Evolutionary conservation across 2,113 vertebrate species (phyloP).

Genomic region (Gambusia holbrooki): DNA sequence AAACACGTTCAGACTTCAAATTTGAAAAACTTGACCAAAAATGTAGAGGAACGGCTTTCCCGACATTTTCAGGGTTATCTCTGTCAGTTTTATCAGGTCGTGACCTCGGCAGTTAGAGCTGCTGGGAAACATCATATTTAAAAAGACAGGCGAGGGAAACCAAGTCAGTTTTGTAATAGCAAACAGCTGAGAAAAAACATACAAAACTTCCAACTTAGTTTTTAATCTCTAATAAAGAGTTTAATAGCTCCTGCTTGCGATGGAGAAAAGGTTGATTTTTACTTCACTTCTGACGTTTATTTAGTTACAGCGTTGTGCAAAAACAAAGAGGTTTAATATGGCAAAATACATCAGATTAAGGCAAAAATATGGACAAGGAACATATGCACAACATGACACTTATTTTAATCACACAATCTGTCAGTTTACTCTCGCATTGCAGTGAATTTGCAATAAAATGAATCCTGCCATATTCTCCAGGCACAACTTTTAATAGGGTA

Average conservation of each 20-base stretch:
- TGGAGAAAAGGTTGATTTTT: too few relatives aligned
- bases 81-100: background rate
- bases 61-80: background rate
- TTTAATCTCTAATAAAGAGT: too few relatives aligned
- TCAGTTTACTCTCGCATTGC: background rate
- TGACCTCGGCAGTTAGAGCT: background rate
- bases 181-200: background rate
- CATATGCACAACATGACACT: background rate
- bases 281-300: background rate
- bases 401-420: background rate
- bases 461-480: background rate
- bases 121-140: background rate
- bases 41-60: background rate
- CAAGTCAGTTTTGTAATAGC: background rate
- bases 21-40: background rate
- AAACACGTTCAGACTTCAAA: background rate
- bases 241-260: too few relatives aligned
- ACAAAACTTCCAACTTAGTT: too few relatives aligned
- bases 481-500: too few relatives aligned
- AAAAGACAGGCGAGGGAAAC: background rate
- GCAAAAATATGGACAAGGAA: background rate
- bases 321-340: background rate
- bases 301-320: background rate
- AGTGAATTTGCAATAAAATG: background rate
- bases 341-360: background rate